Evolutionary conservation across 2,888 invertebrate species (phyloP).

Genomic region (Merodon equestris): DNA sequence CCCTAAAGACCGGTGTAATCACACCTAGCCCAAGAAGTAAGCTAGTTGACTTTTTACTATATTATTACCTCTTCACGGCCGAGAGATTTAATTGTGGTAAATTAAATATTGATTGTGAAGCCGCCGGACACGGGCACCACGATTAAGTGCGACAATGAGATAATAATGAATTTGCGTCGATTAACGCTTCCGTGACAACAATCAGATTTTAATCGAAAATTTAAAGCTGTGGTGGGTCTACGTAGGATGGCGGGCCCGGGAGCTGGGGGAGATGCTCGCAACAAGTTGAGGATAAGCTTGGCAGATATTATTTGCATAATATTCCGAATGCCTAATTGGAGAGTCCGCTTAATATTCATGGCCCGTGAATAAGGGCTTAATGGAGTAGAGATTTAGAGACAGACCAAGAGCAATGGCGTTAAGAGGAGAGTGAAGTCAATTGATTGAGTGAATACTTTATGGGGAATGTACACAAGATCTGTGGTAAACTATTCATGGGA

Average conservation of each 20-base stretch:
- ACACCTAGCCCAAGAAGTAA: no score
- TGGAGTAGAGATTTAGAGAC: no score
- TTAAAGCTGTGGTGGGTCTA: neutral
- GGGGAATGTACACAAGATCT: no score
- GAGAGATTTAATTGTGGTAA: slow-evolving; percentile 55
- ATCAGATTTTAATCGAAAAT: slow-evolving; percentile 14
- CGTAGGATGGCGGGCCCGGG: neutral
- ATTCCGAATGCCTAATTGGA: slow-evolving; percentile 6
- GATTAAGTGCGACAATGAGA: slow-evolving; percentile 23
- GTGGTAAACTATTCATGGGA: no score
- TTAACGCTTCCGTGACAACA: slow-evolving; percentile 26
- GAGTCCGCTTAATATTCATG: slow-evolving; percentile 29
- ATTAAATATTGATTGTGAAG: slow-evolving; percentile 24
- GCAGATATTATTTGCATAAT: slow-evolving; percentile 17
- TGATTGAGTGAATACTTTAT: no score
- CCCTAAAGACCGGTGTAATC: neutral
- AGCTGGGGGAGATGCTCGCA: neutral
- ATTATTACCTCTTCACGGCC: slow-evolving; percentile 24
- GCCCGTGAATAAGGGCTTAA: slow-evolving; percentile 5
- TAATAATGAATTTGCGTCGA: slow-evolving; percentile 27
- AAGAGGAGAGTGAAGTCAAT: neutral
- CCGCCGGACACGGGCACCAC: no score
- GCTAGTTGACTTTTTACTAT: no score
- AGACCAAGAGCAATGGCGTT: no score
- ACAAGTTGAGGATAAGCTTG: no score